Conservation (phyloP, 1,140 invertebrate genomes). For the Chrysomallon squamiferum region DNA sequence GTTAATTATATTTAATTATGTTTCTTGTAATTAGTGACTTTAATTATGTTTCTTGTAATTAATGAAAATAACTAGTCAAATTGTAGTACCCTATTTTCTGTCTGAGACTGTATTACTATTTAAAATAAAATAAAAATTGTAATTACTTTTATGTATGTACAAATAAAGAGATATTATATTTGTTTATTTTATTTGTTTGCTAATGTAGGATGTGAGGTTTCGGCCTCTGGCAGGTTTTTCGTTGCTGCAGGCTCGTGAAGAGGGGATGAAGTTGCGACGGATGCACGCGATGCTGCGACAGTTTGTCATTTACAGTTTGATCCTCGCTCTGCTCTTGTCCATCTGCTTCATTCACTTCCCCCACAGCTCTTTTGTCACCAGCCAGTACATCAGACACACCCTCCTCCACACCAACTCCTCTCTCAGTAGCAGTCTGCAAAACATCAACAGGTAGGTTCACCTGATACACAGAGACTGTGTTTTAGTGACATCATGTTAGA, state of each 20-base stretch:
- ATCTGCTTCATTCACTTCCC: slow-evolving; percentile 42
- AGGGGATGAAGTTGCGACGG: slow-evolving; percentile 44
- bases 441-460: slow-evolving; percentile 32
- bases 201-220: slow-evolving; percentile 46
- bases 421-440: slow-evolving; percentile 24
- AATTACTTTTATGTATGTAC: too few species aligned
- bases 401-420: slow-evolving; percentile 24
- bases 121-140: too few species aligned
- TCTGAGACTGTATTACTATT: too few species aligned
- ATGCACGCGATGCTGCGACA: slow-evolving; percentile 49
- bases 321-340: slow-evolving; percentile 43
- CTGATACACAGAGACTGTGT: background rate
- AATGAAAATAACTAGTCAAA: too few species aligned
- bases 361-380: background rate
- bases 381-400: slow-evolving; percentile 25
- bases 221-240: slow-evolving; percentile 53
- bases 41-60: too few species aligned
- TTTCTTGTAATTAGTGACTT: too few species aligned
- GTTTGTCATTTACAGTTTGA: slow-evolving; percentile 43
- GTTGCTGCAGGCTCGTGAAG: slow-evolving; percentile 50
- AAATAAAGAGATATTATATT: too few species aligned
- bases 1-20: too few species aligned
- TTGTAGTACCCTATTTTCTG: too few species aligned
- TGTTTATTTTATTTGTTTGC: background rate
- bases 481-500: too few species aligned